Base-by-base conservation (phyloP, 2,888 invertebrate species). In the Nineta flava region DNA sequence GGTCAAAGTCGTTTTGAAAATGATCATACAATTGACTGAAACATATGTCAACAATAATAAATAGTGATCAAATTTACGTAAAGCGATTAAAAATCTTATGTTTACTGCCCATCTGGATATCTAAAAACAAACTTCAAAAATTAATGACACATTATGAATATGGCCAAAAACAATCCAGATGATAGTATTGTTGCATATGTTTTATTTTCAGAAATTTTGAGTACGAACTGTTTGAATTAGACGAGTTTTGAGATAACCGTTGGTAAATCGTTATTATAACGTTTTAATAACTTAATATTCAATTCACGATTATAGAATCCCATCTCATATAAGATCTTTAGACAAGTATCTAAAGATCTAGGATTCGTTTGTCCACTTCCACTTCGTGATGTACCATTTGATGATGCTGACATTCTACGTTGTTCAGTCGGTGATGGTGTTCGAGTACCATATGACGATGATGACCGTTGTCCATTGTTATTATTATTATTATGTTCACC, bases 241-340 rank as follows among this genome's bases (percentile, higher is more conserved):
- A 68, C 57, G 16, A 69, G 58, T 55, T 68, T 68, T 12, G 62
- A 60, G 35, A 70, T 62, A 17, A 68, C 69, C 54, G 61, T 59
- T 38, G 58, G 55, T 17, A 70, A 53, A 54, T 70, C 68, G 55
- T 69, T 66, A 52, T 66, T 61, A 57, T 64, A 66, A 48, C 66
- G 60, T 15, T 63, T 62, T 50, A 70, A 56, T 10, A 69, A 58
- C 9, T 66, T 64, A 5, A 64, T 63, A 56, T 69, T 69, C 21
- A 65, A 55, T 53, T 65, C 64, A 46, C 62, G 56, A 53, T 70
- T 62, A 55, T 57, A 59, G 54, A 70, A 70, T 13, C 70, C 70
- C 70, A 70, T 70, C 52, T 69, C 69, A 4, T 60, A 56, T 38
- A 70, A 57, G n/a, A 60, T 58, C 40, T 59, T 56, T 40, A 68